Evolutionary conservation across 2,113 vertebrate species (phyloP).

Genomic region (Desmodus rotundus): DNA sequence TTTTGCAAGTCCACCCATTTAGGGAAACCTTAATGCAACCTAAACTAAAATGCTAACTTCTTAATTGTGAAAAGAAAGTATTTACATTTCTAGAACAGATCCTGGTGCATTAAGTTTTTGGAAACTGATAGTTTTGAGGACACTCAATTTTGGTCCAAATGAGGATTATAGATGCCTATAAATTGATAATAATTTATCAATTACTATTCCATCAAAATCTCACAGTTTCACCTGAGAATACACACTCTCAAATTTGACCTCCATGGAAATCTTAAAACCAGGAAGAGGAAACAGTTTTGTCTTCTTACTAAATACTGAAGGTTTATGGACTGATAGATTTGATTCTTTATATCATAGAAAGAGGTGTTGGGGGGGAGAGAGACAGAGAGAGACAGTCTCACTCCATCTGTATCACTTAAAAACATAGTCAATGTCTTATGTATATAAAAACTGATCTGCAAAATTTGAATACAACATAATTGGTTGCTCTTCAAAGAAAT

Average conservation of each 20-base stretch:
- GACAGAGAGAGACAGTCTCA: neutral
- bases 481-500: neutral
- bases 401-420: neutral
- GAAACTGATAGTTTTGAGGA: neutral
- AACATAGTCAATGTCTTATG: neutral
- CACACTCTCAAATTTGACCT: neutral
- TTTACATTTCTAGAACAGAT: neutral
- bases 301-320: neutral
- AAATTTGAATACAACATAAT: neutral
- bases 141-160: neutral
- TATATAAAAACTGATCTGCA: neutral
- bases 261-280: neutral
- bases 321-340: neutral
- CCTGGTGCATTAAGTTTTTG: neutral
- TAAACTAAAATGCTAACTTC: constrained; percentile 8
- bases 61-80: neutral
- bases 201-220: neutral
- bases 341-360: neutral
- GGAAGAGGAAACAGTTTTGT: neutral
- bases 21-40: neutral
- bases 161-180: neutral
- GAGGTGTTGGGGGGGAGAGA: too few relatives aligned
- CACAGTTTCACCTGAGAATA: neutral
- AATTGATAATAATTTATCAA: neutral
- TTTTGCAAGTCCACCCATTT: constrained; percentile 27